A percentile compares a stretch with the other conserved stretches of the same genome.
These are phyloP conservation scores for Spheniscus mendiculus DNA, from an alignment of 2,113 vertebrate genomes.

Conservation along the genomic window DNA sequence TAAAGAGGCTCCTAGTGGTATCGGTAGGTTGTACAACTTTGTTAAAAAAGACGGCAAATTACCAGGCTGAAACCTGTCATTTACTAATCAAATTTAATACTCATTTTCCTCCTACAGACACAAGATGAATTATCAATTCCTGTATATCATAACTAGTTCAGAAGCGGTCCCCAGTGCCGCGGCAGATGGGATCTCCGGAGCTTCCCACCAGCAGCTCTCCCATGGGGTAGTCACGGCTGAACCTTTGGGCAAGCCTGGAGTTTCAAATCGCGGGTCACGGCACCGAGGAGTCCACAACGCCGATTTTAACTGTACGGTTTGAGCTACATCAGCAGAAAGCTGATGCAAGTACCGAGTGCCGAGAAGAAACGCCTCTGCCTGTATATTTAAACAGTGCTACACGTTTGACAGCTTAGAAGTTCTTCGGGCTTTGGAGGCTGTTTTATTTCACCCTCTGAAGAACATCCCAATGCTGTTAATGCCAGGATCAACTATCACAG, in stretches of 20 bases:
- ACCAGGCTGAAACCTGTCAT: constrained; percentile 66
- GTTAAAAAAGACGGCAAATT: constrained; percentile 69
- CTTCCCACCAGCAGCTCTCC: constrained; percentile 23
- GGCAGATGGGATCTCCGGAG: constrained; percentile 5
- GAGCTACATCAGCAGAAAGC: not conserved
- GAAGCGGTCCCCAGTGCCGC: constrained; percentile 40
- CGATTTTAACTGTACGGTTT: not conserved
- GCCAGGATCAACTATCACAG: fast-evolving
- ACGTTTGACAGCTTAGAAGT: fast-evolving
- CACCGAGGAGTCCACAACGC: not conserved
- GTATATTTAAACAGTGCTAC: not conserved
- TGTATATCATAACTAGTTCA: constrained; percentile 12
- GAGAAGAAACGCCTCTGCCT: not conserved
- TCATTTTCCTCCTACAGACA: constrained; percentile 62
- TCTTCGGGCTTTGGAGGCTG: not conserved
- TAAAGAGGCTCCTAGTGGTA: not conserved
- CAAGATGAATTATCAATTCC: constrained; percentile 69
- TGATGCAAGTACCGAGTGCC: not conserved
- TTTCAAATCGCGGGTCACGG: not conserved
- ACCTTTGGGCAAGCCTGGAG: not conserved
- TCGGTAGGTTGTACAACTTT: constrained; percentile 57
- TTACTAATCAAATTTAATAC: constrained; percentile 69
- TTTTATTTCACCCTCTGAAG: not conserved
- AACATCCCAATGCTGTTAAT: fast-evolving
- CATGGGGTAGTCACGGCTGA: not conserved